Base-by-base conservation (phyloP, 2,888 invertebrate species). In the Syritta pipiens region DNA sequence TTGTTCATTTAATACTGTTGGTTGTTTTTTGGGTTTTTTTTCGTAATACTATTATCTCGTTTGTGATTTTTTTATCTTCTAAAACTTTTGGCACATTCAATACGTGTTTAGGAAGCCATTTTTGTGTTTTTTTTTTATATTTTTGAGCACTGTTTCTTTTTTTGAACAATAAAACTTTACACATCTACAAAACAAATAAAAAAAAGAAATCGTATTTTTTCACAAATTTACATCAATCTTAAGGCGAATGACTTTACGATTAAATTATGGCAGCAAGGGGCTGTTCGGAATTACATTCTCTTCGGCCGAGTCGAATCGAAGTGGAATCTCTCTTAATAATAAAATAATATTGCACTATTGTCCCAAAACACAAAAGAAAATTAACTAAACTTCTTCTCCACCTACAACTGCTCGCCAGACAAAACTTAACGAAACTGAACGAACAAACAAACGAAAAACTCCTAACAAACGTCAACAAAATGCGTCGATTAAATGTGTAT, bases 281-380 rank as follows among this genome's bases (percentile, higher is more conserved):
- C 62, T 71, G n/a, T 57, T 59, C 37, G 65, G 49, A 57, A 65
- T 51, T 65, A 65, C 49, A 35, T 59, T 59, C n/a, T n/a, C n/a
- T n/a, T n/a, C n/a, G n/a, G 7, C 4, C 17, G 19, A 6, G 17
- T 57, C 60, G 49, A 65, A 53, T 19, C 17, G 6, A 9, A n/a
- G 14, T 19, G 14, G 3, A 9, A 4, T 17, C 22, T n/a, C 6
- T 46, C 12, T 46, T 48, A 28, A 22, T 20, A 22, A 10, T 14
- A 46, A 40, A 35, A 30, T 22, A 35, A 42, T 60, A 72, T 72
- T 77, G 77, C 77, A 77, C 72, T 77, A 72, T 77, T 77, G 77
- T 77, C 77, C 65, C 59, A 67, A 65, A 72, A 65, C 71, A 49
- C 48, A 65, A 57, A 46, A 42, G 51, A 40, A 35, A 35, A 35